Evolutionary conservation across 2,888 invertebrate species (phyloP).

Genomic region (Heliconius aoede): DNA sequence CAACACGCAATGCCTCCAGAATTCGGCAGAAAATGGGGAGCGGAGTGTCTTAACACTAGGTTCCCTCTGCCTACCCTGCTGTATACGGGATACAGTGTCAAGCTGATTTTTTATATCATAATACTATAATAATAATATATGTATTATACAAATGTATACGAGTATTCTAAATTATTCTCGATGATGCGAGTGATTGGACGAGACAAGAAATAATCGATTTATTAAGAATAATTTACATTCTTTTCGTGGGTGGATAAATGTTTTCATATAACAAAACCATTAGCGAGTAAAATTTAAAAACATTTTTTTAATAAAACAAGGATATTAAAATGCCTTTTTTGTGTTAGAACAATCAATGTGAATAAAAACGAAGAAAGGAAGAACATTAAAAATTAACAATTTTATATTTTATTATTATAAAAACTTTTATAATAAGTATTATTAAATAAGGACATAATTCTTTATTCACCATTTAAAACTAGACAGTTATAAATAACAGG

Average conservation of each 20-base stretch:
- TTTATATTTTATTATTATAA: background rate
- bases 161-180: too few relatives aligned
- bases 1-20: too few relatives aligned
- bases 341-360: background rate
- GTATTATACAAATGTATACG: too few relatives aligned
- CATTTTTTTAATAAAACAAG: background rate
- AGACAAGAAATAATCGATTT: background rate
- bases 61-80: too few relatives aligned
- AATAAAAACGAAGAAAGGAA: background rate
- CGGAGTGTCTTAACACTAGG: too few relatives aligned
- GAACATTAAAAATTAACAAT: background rate
- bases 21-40: too few relatives aligned
- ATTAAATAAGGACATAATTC: background rate
- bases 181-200: background rate
- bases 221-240: background rate
- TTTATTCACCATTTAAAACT: background rate
- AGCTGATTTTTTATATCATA: too few relatives aligned
- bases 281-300: too few relatives aligned
- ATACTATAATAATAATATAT: too few relatives aligned
- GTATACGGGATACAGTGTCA: too few relatives aligned
- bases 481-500: constrained; percentile 19
- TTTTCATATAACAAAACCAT: too few relatives aligned
- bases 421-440: background rate
- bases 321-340: background rate
- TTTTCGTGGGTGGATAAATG: background rate